A percentile compares a stretch with the other conserved stretches of the same genome.
Conservation (phyloP, 2,113 vertebrate species). For the Silurus glanis region DNA sequence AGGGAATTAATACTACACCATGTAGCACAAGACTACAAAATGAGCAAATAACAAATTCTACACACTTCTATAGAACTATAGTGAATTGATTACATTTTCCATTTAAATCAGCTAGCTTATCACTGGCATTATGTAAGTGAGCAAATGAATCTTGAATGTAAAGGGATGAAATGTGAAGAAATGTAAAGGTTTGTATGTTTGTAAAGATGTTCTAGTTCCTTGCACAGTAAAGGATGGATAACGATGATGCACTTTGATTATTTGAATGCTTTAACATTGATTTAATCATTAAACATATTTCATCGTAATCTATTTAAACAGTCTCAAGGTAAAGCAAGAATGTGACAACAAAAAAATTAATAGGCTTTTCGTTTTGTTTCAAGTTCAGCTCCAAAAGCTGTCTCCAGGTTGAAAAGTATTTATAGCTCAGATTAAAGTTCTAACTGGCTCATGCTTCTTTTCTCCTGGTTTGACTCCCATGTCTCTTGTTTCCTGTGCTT, state of each 20-base stretch:
- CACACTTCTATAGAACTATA: too few relatives aligned
- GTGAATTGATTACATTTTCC: background rate
- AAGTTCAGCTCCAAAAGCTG: background rate
- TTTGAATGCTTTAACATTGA: background rate
- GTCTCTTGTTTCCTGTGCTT: slow-evolving; percentile 39
- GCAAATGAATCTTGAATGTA: too few relatives aligned
- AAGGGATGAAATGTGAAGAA: background rate
- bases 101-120: background rate
- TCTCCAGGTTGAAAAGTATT: slow-evolving; percentile 3
- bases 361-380: background rate
- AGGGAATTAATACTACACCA: too few relatives aligned
- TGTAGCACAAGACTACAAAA: background rate
- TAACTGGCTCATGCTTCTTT: background rate
- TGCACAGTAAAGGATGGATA: background rate
- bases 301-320: background rate
- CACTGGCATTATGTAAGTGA: background rate
- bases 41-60: background rate
- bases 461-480: background rate
- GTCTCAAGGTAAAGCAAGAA: background rate
- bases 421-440: background rate
- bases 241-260: background rate
- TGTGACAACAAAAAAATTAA: background rate
- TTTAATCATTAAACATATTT: background rate
- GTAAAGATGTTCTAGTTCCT: background rate
- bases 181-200: background rate